phyloP scores from a whole-genome alignment of 2,888 invertebrate species.

The Syrphus vitripennis region DNA sequence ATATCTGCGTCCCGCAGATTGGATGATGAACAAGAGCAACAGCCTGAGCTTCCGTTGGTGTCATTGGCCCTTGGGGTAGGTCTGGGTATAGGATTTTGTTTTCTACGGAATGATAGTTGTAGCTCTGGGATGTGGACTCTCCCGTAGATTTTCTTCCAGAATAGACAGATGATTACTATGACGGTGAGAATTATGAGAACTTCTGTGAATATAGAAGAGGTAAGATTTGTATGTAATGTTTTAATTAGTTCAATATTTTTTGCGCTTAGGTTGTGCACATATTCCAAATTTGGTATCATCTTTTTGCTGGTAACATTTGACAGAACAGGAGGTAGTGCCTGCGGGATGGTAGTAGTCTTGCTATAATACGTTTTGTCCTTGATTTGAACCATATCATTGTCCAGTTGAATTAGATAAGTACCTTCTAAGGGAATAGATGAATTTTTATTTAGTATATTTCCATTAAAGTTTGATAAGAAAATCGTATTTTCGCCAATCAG shows the following conservation, averaged over 20 bases:
- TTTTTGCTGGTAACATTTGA: background rate
- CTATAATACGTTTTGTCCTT: background rate
- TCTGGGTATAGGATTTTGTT: background rate
- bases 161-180: background rate
- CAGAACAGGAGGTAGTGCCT: background rate
- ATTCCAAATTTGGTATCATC: too few species aligned
- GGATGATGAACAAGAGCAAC: background rate
- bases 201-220: slow-evolving; percentile 27
- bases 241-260: background rate
- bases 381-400: background rate
- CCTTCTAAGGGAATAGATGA: slow-evolving; percentile 36
- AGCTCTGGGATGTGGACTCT: background rate
- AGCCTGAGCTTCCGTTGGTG: background rate
- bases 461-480: slow-evolving; percentile 20
- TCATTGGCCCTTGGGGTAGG: background rate
- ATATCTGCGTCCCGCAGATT: background rate
- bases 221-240: background rate
- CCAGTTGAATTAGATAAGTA: background rate
- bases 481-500: too few species aligned
- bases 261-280: background rate
- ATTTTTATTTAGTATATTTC: slow-evolving; percentile 23
- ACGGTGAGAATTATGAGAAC: background rate
- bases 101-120: background rate
- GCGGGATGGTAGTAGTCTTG: background rate
- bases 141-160: slow-evolving; percentile 21